Base-by-base conservation (phyloP, 2,113 vertebrate genomes). In the Aegotheles bennettii region DNA sequence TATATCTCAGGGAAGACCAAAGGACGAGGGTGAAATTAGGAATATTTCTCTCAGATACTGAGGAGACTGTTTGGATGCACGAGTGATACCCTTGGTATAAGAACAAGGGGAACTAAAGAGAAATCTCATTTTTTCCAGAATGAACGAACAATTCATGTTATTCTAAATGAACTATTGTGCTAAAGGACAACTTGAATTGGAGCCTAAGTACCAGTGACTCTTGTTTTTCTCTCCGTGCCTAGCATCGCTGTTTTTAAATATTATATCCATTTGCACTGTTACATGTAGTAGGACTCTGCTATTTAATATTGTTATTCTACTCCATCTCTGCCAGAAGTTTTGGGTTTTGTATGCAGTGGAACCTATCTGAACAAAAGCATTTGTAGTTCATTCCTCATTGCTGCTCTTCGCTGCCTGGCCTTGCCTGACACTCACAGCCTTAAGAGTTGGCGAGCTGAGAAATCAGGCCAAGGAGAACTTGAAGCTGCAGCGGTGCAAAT, bases 21-120 rank as follows among this genome's bases (percentile, higher is more conserved):
- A 69, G 16, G 16, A 47, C 18, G 19, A 61, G 42, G 17, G 4
- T 36, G 56, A 86, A 78, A 78, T 67, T 57, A 90, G n/a, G 15
- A 76, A 59, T 81, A 57, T 45, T 92, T 10, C 73, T 87, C 26
- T 84, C 86, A 86, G 71, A 81, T 90, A 91, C 88, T 33, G 21
- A 91, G 75, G 80, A 71, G 16, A 29, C 35, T 16, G 20, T 89
- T 82, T 47, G 57, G 35, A 87, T 11, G 18, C 20, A 42, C 6
- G 7, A 67, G 29, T 45, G 69, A 56, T 67, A 75, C 7, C 18
- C 36, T 48, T 84, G 38, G 33, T 64, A 16, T n/a, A 56, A 81
- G 45, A 92, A 83, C 63, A 85, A 71, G 56, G 65, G 25, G 54
- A 91, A 31, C 5, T 75, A 48, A 83, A 81, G 28, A 73, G 65